These are phyloP conservation scores for Wiebesia pumilae DNA, from an alignment of 1,140 invertebrate genomes.

Conservation along the genomic window DNA sequence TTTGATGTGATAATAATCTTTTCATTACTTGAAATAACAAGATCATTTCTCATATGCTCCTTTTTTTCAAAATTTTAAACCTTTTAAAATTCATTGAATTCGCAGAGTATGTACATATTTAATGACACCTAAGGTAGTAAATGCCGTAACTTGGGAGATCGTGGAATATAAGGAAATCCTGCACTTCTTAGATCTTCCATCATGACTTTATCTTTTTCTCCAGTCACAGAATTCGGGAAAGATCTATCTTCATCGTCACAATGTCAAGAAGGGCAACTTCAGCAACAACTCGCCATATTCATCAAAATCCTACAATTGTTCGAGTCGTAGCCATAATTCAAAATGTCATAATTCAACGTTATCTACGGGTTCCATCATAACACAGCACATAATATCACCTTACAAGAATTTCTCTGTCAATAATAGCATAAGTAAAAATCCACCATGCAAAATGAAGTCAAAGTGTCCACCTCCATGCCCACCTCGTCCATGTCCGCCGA, in stretches of 20 bases:
- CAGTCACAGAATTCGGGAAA: conserved; percentile 6
- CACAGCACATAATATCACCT: neutral
- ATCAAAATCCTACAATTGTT: neutral
- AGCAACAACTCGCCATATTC: neutral
- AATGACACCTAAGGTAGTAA: neutral
- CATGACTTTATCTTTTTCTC: neutral
- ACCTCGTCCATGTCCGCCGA: neutral
- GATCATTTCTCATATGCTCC: no score
- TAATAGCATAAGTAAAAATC: neutral
- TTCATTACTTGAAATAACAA: neutral
- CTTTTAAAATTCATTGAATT: no score
- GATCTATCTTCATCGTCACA: neutral
- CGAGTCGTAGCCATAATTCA: neutral
- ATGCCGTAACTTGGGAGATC: neutral
- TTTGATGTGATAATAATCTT: neutral
- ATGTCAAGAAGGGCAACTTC: neutral
- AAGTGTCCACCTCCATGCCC: neutral
- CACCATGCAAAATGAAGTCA: neutral
- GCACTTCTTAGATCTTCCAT: neutral
- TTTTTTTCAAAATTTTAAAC: no score
- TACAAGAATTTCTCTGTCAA: neutral
- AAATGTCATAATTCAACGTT: neutral
- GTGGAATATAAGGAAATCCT: neutral
- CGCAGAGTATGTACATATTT: neutral
- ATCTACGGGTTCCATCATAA: neutral